phyloP scores from a whole-genome alignment of 2,797 vertebrate genomes.

The Malacoraja senta region DNA sequence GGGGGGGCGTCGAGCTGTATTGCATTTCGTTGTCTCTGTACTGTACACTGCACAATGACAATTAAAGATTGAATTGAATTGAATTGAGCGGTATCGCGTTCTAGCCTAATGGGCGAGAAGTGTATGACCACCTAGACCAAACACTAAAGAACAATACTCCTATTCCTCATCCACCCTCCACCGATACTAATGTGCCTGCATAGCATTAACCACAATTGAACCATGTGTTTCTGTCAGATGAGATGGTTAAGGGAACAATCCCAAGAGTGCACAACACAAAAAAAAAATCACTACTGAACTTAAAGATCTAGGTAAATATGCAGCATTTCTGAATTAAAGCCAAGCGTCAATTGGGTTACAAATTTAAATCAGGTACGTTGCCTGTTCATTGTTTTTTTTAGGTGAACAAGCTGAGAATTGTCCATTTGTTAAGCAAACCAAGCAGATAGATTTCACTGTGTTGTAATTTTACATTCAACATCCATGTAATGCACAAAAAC shows the following conservation, averaged over 20 bases:
- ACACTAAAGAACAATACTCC: neutral
- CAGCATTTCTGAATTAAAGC: neutral
- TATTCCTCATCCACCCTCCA: neutral
- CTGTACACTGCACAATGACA: too few relatives aligned
- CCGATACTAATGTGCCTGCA: neutral
- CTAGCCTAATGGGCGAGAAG: neutral
- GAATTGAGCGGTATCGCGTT: neutral
- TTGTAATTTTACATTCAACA: neutral
- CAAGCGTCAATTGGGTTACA: neutral
- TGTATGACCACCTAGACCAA: neutral
- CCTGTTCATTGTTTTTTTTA: neutral
- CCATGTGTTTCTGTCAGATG: neutral
- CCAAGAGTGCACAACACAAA: neutral
- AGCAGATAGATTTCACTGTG: neutral
- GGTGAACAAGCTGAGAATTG: neutral
- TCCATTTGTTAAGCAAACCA: neutral
- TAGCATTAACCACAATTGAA: neutral
- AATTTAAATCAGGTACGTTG: neutral
- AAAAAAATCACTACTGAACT: neutral
- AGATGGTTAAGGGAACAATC: neutral
- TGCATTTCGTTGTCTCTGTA: too few relatives aligned
- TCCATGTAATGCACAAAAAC: conserved; percentile 16
- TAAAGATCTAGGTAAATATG: neutral
- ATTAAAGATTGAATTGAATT: too few relatives aligned
- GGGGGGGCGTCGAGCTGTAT: too few relatives aligned